phyloP scores from a whole-genome alignment of 2,888 invertebrate species.

The Nycteola revayana region DNA sequence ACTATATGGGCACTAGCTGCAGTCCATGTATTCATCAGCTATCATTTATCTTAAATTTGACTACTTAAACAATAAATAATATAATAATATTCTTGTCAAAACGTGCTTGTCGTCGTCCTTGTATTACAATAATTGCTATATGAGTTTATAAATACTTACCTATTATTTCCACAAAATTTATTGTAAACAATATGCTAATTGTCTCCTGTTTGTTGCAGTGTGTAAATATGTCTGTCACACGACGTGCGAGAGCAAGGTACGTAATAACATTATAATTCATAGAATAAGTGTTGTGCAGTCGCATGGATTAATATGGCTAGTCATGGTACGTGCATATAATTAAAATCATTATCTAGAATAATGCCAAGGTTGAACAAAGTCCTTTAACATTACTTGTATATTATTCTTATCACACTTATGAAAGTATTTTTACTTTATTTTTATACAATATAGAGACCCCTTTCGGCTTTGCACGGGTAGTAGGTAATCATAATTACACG shows the following conservation, averaged over 20 bases:
- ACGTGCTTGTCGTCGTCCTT: too few relatives aligned
- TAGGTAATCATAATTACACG: too few relatives aligned
- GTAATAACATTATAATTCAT: slow-evolving; percentile 38
- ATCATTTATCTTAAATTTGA: too few relatives aligned
- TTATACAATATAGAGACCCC: too few relatives aligned
- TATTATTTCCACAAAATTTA: background rate
- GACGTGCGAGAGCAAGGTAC: slow-evolving; percentile 89
- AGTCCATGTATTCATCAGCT: too few relatives aligned
- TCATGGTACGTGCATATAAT: slow-evolving; percentile 26
- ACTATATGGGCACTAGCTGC: too few relatives aligned
- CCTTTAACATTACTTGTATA: too few relatives aligned
- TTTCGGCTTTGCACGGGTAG: too few relatives aligned
- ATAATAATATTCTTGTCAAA: too few relatives aligned
- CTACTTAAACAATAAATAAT: too few relatives aligned
- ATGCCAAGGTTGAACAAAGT: slow-evolving; percentile 25
- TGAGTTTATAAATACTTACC: background rate
- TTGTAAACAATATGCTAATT: slow-evolving; percentile 13
- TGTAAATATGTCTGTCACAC: slow-evolving; percentile 92
- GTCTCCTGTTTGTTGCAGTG: slow-evolving; percentile 83
- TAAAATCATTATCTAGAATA: slow-evolving; percentile 28
- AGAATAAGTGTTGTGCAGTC: slow-evolving; percentile 4
- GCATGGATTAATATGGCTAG: slow-evolving; percentile 15
- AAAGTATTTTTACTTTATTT: too few relatives aligned
- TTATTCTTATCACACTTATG: too few relatives aligned
- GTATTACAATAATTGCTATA: slow-evolving; percentile 3